phyloP scores from a whole-genome alignment of 2,888 invertebrate species.

The Torymus texanus region DNA sequence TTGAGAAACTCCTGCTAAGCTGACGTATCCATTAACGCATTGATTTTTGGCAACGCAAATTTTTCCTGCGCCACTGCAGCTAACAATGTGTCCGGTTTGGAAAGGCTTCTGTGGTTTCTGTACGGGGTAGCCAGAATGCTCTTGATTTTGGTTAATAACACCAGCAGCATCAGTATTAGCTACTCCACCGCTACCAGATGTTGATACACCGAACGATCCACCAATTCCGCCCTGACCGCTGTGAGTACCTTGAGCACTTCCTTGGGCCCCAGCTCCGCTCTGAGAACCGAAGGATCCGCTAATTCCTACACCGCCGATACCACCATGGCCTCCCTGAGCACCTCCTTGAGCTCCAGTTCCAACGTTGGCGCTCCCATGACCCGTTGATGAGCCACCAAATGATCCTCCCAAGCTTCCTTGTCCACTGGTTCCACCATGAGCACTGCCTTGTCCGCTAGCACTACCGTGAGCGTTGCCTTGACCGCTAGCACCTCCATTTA shows the following conservation, averaged over 20 bases:
- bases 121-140: slow-evolving; percentile 13
- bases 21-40: slow-evolving; percentile 79
- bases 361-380: background rate
- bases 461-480: too few species aligned
- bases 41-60: slow-evolving; percentile 80
- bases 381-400: too few species aligned
- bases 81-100: slow-evolving; percentile 73
- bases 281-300: slow-evolving; percentile 2
- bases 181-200: too few species aligned
- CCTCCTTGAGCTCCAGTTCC: background rate
- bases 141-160: background rate
- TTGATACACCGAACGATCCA: background rate
- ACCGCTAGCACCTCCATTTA: too few species aligned
- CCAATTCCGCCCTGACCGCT: background rate
- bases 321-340: background rate
- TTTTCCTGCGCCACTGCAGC: slow-evolving; percentile 79
- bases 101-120: slow-evolving; percentile 38
- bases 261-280: background rate
- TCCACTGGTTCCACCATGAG: background rate
- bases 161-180: background rate
- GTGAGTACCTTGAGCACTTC: slow-evolving; percentile 1
- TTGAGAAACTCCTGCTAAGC: slow-evolving; percentile 76
- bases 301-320: too few species aligned
- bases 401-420: background rate
- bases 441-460: background rate